Evolutionary conservation across 2,888 invertebrate genomes (phyloP).

Genomic region (Sesamia inferens): DNA sequence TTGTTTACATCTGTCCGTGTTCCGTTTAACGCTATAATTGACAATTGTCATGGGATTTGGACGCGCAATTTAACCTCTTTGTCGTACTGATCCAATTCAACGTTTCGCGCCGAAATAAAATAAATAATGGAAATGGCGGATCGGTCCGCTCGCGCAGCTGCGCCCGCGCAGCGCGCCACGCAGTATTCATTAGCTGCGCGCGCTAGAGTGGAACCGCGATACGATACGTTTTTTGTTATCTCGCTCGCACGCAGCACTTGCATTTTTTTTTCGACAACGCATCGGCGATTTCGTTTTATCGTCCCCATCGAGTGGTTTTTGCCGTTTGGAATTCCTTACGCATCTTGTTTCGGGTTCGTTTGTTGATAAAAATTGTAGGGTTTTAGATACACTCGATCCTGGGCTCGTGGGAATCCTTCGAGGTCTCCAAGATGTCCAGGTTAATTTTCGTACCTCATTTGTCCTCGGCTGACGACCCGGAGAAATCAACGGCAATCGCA

Average conservation of each 20-base stretch:
- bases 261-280: slow-evolving; percentile 87
- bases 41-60: slow-evolving; percentile 87
- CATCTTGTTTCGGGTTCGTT: slow-evolving; percentile 84
- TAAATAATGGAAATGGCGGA: slow-evolving; percentile 89
- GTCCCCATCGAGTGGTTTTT: slow-evolving; percentile 87
- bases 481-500: slow-evolving; percentile 42
- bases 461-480: slow-evolving; percentile 20
- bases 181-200: slow-evolving; percentile 85
- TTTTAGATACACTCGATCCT: slow-evolving; percentile 68
- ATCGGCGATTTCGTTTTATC: slow-evolving; percentile 89
- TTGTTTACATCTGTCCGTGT: slow-evolving; percentile 88
- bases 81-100: slow-evolving; percentile 88
- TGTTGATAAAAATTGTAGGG: slow-evolving; percentile 69
- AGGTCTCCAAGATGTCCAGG: slow-evolving; percentile 29
- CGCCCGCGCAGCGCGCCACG: slow-evolving; percentile 79
- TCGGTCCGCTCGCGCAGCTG: slow-evolving; percentile 83
- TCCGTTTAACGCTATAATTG: slow-evolving; percentile 81
- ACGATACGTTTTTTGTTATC: slow-evolving; percentile 88
- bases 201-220: slow-evolving; percentile 89
- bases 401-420: slow-evolving; percentile 67
- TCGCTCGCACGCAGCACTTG: slow-evolving; percentile 87
- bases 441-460: slow-evolving; percentile 33
- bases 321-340: slow-evolving; percentile 87
- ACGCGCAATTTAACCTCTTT: slow-evolving; percentile 89
- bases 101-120: slow-evolving; percentile 88